Evolutionary conservation across 2,888 invertebrate species (phyloP).

Genomic region (Baronia brevicornis): DNA sequence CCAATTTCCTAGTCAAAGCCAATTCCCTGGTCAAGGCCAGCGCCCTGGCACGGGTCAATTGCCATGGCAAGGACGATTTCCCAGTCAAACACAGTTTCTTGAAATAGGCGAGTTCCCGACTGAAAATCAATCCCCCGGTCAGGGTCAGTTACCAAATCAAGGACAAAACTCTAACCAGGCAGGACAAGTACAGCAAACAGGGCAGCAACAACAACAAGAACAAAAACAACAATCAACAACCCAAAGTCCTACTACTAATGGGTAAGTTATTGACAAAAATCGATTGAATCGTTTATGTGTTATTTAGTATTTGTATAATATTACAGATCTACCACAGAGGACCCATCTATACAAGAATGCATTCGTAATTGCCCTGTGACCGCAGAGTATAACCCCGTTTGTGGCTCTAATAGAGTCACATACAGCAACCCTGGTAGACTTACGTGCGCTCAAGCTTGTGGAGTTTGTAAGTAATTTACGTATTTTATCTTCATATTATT

Average conservation of each 20-base stretch:
- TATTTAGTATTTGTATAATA: neutral
- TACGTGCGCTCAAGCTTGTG: conserved; percentile 54
- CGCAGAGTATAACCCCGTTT: conserved; percentile 59
- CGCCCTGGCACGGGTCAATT: conserved; percentile 7
- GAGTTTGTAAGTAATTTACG: conserved; percentile 42
- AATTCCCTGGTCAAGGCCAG: conserved; percentile 11
- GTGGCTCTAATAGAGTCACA: conserved; percentile 49
- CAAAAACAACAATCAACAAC: conserved; percentile 12
- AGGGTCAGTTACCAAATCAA: conserved; percentile 15
- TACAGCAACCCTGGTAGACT: conserved; percentile 53
- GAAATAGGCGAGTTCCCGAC: conserved; percentile 14
- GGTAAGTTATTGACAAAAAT: conserved; percentile 8
- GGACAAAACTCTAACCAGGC: conserved; percentile 14
- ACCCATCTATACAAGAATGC: conserved; percentile 22
- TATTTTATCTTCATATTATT: neutral
- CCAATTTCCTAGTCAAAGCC: conserved; percentile 32
- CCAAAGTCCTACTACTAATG: conserved; percentile 8
- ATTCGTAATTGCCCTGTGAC: conserved; percentile 41
- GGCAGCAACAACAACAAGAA: conserved; percentile 10
- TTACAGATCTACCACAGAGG: conserved; percentile 4
- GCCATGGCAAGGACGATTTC: conserved; percentile 12
- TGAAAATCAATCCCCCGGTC: conserved; percentile 14
- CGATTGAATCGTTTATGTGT: conserved; percentile 3
- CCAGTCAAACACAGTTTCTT: conserved; percentile 9
- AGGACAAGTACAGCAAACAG: conserved; percentile 8